A percentile compares a stretch with the other conserved stretches of the same genome.
Evolutionary conservation across 2,888 invertebrate species (phyloP).

Genomic region (Hydriomena furcata): DNA sequence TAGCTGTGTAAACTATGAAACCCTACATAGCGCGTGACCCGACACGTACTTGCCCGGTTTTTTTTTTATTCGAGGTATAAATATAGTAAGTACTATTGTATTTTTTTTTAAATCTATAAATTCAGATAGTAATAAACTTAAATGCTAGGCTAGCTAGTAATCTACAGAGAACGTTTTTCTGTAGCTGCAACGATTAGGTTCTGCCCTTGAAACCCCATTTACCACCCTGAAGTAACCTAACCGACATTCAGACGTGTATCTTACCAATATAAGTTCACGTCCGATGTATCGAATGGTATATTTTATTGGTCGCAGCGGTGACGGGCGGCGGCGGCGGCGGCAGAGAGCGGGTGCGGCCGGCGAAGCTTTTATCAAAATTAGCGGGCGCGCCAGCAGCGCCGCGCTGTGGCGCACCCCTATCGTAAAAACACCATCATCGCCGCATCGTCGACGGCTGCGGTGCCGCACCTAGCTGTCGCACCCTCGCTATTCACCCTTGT

Average conservation of each 20-base stretch:
- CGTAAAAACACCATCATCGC: conserved; percentile 78
- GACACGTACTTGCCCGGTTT: too few relatives aligned
- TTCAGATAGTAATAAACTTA: too few relatives aligned
- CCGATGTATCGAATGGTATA: conserved; percentile 45
- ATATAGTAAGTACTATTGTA: too few relatives aligned
- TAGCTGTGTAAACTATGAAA: too few relatives aligned
- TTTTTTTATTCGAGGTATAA: too few relatives aligned
- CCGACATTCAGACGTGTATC: neutral
- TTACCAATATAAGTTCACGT: conserved; percentile 22
- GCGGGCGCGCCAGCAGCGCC: conserved; percentile 70
- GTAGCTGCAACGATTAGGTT: too few relatives aligned
- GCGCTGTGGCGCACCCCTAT: conserved; percentile 64
- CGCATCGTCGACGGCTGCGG: conserved; percentile 63
- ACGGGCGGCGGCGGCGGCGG: conserved; percentile 48
- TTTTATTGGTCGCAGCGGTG: conserved; percentile 60
- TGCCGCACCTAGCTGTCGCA: conserved; percentile 74
- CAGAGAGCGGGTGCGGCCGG: conserved; percentile 67
- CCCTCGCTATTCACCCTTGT: conserved; percentile 61
- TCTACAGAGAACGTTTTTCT: too few relatives aligned
- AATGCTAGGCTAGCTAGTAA: too few relatives aligned
- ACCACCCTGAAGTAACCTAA: neutral
- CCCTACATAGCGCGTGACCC: too few relatives aligned
- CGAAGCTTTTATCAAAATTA: conserved; percentile 83
- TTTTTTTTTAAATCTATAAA: too few relatives aligned
- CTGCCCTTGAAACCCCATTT: too few relatives aligned